phyloP scores from a whole-genome alignment of 1,140 invertebrate genomes.

The Trialeurodes vaporariorum region DNA sequence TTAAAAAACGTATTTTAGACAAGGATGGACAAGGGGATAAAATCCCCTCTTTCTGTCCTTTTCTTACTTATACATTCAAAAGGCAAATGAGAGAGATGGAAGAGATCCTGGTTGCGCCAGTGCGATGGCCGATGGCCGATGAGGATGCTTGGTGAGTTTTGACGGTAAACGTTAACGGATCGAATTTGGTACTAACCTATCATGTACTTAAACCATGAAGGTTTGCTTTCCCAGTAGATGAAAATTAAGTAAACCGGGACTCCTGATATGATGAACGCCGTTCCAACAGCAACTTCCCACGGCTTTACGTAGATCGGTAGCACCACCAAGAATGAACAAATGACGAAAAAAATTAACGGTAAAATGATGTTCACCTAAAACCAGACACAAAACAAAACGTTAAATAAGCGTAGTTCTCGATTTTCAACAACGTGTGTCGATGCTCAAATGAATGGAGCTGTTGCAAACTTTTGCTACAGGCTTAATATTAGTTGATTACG shows the following conservation, averaged over 20 bases:
- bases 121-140: not conserved
- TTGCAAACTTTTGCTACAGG: no score
- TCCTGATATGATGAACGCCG: slow-evolving; percentile 71
- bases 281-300: slow-evolving; percentile 68
- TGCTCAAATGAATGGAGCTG: no score
- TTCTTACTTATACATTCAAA: no score
- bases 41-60: no score
- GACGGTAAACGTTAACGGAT: not conserved
- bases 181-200: slow-evolving; percentile 22
- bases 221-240: slow-evolving; percentile 76
- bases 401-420: no score
- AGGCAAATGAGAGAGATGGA: no score
- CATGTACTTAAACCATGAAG: slow-evolving; percentile 32
- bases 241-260: slow-evolving; percentile 85
- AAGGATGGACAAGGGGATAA: no score
- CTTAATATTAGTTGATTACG: no score
- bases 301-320: slow-evolving; percentile 67
- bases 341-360: slow-evolving; percentile 70
- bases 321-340: slow-evolving; percentile 70
- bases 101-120: no score
- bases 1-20: no score
- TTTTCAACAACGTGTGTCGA: no score
- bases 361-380: slow-evolving; percentile 51
- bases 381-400: no score
- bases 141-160: not conserved